These are phyloP conservation scores for Orthosia gracilis DNA, from an alignment of 2,888 invertebrate genomes.

Conservation along the genomic window DNA sequence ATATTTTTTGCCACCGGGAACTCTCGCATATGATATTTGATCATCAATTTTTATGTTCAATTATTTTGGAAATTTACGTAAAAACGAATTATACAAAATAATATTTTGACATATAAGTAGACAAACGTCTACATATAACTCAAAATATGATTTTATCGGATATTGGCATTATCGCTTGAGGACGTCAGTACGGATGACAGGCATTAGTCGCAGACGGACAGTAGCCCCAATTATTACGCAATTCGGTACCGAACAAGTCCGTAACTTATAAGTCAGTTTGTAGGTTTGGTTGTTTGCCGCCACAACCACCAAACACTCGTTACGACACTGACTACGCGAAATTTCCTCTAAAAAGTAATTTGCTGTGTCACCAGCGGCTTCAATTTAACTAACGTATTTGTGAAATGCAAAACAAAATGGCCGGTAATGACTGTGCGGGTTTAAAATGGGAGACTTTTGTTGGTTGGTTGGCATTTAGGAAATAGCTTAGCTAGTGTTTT, in stretches of 20 bases:
- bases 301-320: conserved; percentile 75
- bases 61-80: no score
- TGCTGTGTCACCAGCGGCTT: conserved; percentile 83
- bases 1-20: no score
- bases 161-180: no score
- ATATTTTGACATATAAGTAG: no score
- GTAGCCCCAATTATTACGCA: conserved; percentile 70
- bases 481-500: conserved; percentile 60
- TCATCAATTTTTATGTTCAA: no score
- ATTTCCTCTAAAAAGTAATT: conserved; percentile 86
- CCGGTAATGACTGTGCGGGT: conserved; percentile 82
- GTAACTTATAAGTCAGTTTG: conserved; percentile 79
- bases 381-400: conserved; percentile 79
- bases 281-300: conserved; percentile 82
- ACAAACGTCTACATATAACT: no score
- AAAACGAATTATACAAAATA: no score
- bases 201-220: conserved; percentile 32
- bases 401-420: conserved; percentile 84
- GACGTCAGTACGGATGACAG: conserved; percentile 19
- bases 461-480: conserved; percentile 62
- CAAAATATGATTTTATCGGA: no score
- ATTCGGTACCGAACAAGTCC: conserved; percentile 76
- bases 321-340: conserved; percentile 84
- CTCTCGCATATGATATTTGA: no score
- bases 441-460: conserved; percentile 72